Evolutionary conservation across 2,888 invertebrate genomes (phyloP).

Genomic region (Dione vanillae): DNA sequence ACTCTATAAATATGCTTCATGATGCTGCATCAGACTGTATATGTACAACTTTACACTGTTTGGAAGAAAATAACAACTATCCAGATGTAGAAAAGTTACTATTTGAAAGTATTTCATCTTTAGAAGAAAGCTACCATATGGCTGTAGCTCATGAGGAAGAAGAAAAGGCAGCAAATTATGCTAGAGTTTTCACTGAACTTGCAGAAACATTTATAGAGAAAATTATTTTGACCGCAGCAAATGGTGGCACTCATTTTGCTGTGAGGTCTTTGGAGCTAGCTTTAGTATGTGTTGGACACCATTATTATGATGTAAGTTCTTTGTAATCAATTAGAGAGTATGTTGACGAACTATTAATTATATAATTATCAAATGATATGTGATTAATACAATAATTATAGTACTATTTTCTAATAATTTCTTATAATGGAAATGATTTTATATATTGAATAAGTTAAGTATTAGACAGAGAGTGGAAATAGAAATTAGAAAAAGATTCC

Average conservation of each 20-base stretch:
- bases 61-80: conserved; percentile 90
- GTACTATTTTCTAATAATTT: background rate
- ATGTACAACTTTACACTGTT: conserved; percentile 92
- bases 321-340: background rate
- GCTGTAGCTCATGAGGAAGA: conserved; percentile 97
- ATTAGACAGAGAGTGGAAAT: background rate
- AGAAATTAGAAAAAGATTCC: background rate
- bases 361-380: background rate
- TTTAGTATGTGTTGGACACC: conserved; percentile 96
- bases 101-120: conserved; percentile 90
- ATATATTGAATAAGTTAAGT: no score
- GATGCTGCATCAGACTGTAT: conserved; percentile 96
- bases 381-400: background rate
- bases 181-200: conserved; percentile 96
- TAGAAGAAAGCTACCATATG: conserved; percentile 94
- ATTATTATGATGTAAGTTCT: conserved; percentile 93
- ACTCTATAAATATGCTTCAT: conserved; percentile 87
- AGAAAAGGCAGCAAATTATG: conserved; percentile 97
- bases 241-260: conserved; percentile 88
- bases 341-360: background rate
- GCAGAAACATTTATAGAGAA: conserved; percentile 95
- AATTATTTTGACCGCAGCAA: conserved; percentile 87
- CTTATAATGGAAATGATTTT: no score
- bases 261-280: conserved; percentile 94
- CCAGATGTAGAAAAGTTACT: conserved; percentile 90